Evolutionary conservation across 2,888 invertebrate species (phyloP), one percentile per base, ranked within the genome.

Genomic region (Acrobasis repandana): DNA sequence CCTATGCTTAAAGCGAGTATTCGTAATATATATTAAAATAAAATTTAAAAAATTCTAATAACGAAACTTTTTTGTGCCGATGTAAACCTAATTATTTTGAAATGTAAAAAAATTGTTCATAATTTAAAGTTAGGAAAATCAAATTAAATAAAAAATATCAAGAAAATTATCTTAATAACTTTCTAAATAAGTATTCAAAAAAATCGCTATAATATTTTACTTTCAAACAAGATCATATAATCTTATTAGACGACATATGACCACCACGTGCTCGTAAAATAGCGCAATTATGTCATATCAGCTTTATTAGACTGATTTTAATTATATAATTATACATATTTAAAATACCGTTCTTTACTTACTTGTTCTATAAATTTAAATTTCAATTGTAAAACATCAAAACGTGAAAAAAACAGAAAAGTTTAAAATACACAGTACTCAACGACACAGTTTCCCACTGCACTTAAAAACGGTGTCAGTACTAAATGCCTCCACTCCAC

Each of bases 371-470:
- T 16, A 15, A 9, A 20, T 20, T 50, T 2, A 28, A 15, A 46
- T 28, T 56, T 46, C 16, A 57, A 34, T 48, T 48, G 57, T 57
- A 57, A 36, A 57, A 57, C 57, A 57, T 57, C 57, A 48, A 34
- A 57, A 57, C 14, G 5, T 14, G 33, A n/a, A 47, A 57, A 54
- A 14, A 36, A 38, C 9, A 38, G 11, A 18, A 10, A 16, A 33
- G 36, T 18, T 28, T 50, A 50, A 47, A 57, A 47, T 28, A 47
- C 57, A 57, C 47, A 47, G 48, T 47, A 28, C 33, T 57, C 14
- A 0, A 57, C 57, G 34, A 57, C 57, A 57, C 48, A 48, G 34
- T 57, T 57, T 47, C 20, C 9, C 57, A 48, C 11, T 15, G 57
- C 34, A 34, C 34, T 34, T 34, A 34, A 57, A 57, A 57, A 57